These are phyloP conservation scores for Eulemur albifrons DNA, from an alignment of 2,797 vertebrate species.

Conservation along the genomic window DNA sequence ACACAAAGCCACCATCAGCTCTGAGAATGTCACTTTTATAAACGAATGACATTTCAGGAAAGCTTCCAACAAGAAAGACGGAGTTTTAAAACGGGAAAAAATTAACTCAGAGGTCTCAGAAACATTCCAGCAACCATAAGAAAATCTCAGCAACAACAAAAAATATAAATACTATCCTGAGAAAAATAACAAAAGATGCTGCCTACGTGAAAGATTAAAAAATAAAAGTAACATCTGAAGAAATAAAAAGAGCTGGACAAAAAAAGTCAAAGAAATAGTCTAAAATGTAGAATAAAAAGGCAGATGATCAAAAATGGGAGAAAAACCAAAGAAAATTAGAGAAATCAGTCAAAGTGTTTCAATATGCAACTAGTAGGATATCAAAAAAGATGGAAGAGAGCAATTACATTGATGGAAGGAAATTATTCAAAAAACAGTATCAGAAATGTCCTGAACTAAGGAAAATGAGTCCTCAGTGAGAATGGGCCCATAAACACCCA, in stretches of 20 bases:
- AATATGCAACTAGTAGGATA: not conserved
- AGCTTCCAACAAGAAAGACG: not conserved
- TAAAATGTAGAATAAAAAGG: not conserved
- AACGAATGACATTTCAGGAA: not conserved
- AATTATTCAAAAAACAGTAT: not conserved
- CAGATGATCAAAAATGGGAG: not conserved
- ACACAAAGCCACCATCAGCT: not conserved
- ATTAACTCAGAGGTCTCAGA: not conserved
- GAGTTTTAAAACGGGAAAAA: not conserved
- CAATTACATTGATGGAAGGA: not conserved
- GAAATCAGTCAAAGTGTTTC: not conserved
- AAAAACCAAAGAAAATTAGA: not conserved
- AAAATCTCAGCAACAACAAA: conserved; percentile 11
- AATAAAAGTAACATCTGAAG: not conserved
- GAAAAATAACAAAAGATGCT: not conserved
- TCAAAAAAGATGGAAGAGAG: not conserved
- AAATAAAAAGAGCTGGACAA: not conserved
- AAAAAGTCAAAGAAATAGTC: not conserved
- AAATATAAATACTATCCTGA: not conserved
- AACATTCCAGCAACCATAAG: not conserved
- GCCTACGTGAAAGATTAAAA: not conserved
- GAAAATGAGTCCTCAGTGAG: not conserved
- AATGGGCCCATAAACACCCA: not conserved
- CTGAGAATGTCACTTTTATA: not conserved
- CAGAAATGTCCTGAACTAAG: not conserved